Base-by-base conservation (phyloP, 2,888 invertebrate genomes). In the Caenorhabditis japonica region DNA sequence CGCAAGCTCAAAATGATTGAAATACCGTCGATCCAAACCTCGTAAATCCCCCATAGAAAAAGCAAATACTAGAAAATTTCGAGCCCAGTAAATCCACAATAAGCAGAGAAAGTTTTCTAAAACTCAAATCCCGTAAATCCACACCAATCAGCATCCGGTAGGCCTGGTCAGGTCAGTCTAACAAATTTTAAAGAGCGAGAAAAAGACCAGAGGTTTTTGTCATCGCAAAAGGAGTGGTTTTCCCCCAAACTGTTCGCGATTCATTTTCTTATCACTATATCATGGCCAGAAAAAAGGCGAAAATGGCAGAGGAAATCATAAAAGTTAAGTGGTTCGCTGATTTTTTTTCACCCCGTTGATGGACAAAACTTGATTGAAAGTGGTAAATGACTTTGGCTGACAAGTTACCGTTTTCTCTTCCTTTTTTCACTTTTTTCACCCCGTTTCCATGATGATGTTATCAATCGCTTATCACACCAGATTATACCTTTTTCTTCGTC, bases 211-310 rank as follows among this genome's bases (percentile, higher is more conserved):
- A n/a, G n/a, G n/a, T n/a, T n/a, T 17, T 17, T 17, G 7, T 39
- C 3, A 5, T 39, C 3, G 15, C 5, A 34, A 49, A 59, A 59
- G 60, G 60, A 60, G 60, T 60, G 60, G 49, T 60, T 51, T 38
- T 12, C 27, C 3, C 15, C n/a, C n/a, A n/a, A n/a, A n/a, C n/a
- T n/a, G n/a, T n/a, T n/a, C n/a, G n/a, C n/a, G n/a, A n/a, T 58
- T 36, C 10, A 34, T 23, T 13, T 15, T 17, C 17, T 7, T 46
- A 47, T 25, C 49, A 49, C 25, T 60, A 60, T 60, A 51, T 51
- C 43, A 49, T 60, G 51, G 34, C 41, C 41, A 19, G 36, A 34
- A 47, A 38, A 23, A 10, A 21, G 30, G 36, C 12, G 19, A 41
- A 41, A 41, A 41, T n/a, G 15, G 19, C 41, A 19, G 41, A n/a